phyloP scores from a whole-genome alignment of 2,888 invertebrate species.

The Heliconius cydno region DNA sequence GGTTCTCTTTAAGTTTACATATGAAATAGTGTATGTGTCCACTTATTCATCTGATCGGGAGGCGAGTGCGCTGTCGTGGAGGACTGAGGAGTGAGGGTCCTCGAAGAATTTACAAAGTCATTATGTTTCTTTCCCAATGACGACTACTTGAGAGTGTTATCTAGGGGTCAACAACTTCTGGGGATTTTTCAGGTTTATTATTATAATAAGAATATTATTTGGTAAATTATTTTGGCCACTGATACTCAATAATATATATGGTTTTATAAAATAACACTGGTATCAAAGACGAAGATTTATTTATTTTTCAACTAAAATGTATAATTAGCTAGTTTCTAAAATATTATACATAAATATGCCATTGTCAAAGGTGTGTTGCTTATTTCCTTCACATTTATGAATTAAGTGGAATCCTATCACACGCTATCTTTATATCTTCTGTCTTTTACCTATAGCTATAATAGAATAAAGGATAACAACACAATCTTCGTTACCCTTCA shows the following conservation, averaged over 20 bases:
- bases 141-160: conserved; percentile 11
- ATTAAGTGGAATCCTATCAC: not conserved
- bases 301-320: not conserved
- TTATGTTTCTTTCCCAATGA: conserved; percentile 20
- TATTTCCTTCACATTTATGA: not conserved
- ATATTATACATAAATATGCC: not conserved
- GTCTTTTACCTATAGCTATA: not conserved
- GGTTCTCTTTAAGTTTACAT: conserved; percentile 9
- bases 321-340: not conserved
- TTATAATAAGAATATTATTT: not conserved
- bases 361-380: not conserved
- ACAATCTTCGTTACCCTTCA: not conserved
- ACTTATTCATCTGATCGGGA: not conserved
- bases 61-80: not conserved
- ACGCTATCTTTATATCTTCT: not conserved
- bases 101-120: conserved; percentile 23
- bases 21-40: not conserved
- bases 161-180: not conserved
- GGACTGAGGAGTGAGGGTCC: not conserved
- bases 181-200: not conserved
- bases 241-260: not conserved
- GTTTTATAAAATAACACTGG: too few species aligned
- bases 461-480: not conserved
- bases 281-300: not conserved
- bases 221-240: not conserved